Conservation (phyloP, 2,888 invertebrate genomes). For the Malthinus flaveolus region DNA sequence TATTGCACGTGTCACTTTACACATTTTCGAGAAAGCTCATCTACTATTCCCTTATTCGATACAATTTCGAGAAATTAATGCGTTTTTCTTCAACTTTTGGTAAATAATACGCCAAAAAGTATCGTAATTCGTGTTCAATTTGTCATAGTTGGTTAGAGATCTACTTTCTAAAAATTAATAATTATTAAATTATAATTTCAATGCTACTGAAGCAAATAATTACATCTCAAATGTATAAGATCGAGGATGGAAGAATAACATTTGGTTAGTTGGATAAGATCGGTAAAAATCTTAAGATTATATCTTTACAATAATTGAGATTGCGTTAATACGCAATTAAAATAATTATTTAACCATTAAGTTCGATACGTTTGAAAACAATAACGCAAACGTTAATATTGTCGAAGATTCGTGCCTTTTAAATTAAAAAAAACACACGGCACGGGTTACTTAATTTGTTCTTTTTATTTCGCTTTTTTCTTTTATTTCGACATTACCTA, state of each 20-base stretch:
- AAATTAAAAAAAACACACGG: no score
- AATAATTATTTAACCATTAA: neutral
- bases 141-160: neutral
- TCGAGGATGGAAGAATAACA: neutral
- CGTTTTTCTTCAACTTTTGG: no score
- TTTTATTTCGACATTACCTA: no score
- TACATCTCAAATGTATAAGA: neutral
- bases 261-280: slow-evolving; percentile 10
- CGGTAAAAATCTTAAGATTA: slow-evolving; percentile 5
- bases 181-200: neutral
- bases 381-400: no score
- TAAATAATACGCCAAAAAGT: no score
- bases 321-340: slow-evolving; percentile 8
- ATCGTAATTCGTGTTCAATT: no score
- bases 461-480: no score
- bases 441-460: no score
- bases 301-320: slow-evolving; percentile 17
- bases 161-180: slow-evolving; percentile 2
- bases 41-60: neutral
- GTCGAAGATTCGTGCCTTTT: no score
- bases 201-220: slow-evolving; percentile 3
- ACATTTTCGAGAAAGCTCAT: no score
- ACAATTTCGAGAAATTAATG: neutral
- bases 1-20: no score
- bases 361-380: no score